Conservation (phyloP, 2,113 vertebrate genomes). For the Kryptolebias marmoratus region DNA sequence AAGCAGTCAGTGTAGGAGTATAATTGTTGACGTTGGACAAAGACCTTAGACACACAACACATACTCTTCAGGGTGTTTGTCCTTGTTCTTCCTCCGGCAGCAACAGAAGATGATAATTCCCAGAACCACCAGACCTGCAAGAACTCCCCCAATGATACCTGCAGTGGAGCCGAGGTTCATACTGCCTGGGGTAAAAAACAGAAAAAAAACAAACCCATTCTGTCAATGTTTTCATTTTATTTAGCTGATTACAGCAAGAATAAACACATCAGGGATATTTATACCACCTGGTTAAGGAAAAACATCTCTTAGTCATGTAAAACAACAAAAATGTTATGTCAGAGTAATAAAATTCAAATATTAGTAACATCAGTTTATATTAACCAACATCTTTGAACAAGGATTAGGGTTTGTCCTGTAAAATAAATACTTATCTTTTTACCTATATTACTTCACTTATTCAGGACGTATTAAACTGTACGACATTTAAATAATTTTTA, state of each 20-base stretch:
- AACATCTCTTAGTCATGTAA: too few species aligned
- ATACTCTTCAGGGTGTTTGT: constrained; percentile 75
- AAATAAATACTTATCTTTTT: too few species aligned
- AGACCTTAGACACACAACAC: constrained; percentile 8
- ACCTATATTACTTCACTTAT: too few species aligned
- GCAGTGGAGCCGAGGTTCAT: constrained; percentile 85
- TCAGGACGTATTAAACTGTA: too few species aligned
- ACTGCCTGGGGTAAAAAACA: constrained; percentile 76
- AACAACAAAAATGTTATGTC: too few species aligned
- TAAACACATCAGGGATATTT: neutral
- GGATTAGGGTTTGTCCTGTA: too few species aligned
- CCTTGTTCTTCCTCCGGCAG: constrained; percentile 66
- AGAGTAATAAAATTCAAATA: too few species aligned
- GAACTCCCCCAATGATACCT: constrained; percentile 80
- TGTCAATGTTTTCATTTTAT: neutral
- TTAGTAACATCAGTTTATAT: too few species aligned
- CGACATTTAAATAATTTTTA: too few species aligned
- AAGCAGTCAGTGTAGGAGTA: neutral
- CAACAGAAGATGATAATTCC: constrained; percentile 84
- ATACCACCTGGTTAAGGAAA: too few species aligned
- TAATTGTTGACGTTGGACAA: neutral
- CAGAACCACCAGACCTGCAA: constrained; percentile 78
- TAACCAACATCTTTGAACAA: too few species aligned
- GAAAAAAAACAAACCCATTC: neutral
- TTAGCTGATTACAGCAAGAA: neutral